A percentile compares a stretch with the other conserved stretches of the same genome.
phyloP scores from a whole-genome alignment of 2,113 vertebrate species.

The Eurystomus gularis region DNA sequence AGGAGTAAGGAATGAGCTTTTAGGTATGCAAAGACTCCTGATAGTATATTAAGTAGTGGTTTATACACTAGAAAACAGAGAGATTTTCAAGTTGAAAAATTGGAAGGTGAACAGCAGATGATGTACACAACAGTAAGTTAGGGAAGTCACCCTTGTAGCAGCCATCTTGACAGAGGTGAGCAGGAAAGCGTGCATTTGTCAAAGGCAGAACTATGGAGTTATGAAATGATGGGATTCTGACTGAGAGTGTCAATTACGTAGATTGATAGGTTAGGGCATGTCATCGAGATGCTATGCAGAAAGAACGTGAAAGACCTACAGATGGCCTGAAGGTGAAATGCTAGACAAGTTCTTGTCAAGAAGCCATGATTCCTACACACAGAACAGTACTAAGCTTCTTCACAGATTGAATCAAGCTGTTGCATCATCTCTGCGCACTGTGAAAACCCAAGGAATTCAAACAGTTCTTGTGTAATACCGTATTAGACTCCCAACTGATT shows the following conservation, averaged over 20 bases:
- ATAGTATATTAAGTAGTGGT: fast-evolving
- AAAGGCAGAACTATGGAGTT: neutral
- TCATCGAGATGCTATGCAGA: neutral
- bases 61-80: neutral
- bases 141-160: neutral
- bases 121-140: neutral
- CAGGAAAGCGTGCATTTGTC: neutral
- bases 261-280: neutral
- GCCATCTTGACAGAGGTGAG: neutral
- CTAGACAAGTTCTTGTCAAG: neutral
- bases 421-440: neutral
- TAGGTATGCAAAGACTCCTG: neutral
- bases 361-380: fast-evolving
- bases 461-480: neutral
- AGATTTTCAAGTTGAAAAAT: neutral
- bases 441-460: neutral
- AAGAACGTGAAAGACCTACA: neutral
- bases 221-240: neutral
- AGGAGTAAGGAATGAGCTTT: neutral
- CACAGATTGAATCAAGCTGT: neutral
- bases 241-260: neutral
- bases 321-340: neutral
- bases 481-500: neutral
- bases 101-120: neutral
- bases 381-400: neutral